Percentiles rank a stretch among this genome's conserved stretches.
Evolutionary conservation across 2,888 invertebrate species (phyloP).

Genomic region (Arctia plantaginis): DNA sequence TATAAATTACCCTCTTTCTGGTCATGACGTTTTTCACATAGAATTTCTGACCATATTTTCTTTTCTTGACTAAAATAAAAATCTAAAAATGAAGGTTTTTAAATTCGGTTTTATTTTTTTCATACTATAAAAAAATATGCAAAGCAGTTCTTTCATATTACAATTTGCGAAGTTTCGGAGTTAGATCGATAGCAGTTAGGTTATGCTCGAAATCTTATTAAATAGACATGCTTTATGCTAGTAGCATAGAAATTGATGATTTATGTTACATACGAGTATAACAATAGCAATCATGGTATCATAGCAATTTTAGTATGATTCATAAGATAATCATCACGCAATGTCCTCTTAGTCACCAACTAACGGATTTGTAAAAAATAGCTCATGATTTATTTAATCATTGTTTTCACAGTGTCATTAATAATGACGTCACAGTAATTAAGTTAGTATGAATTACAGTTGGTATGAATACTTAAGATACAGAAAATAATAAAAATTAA

Average conservation of each 20-base stretch:
- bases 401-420: conserved; percentile 43
- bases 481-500: neutral
- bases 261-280: conserved; percentile 7
- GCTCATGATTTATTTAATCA: conserved; percentile 39
- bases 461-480: neutral
- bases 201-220: neutral
- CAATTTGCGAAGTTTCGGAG: neutral
- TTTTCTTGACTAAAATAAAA: no score
- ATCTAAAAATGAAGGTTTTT: no score
- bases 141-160: neutral
- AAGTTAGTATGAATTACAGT: conserved; percentile 13
- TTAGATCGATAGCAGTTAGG: neutral
- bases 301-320: conserved; percentile 39
- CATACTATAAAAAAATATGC: no score
- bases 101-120: no score
- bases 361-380: conserved; percentile 49
- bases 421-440: conserved; percentile 36
- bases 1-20: no score
- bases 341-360: conserved; percentile 48
- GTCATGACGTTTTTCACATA: no score
- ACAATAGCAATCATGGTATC: conserved; percentile 37
- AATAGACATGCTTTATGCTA: neutral
- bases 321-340: conserved; percentile 42
- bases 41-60: no score
- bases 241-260: neutral